A percentile compares a stretch with the other conserved stretches of the same genome.
phyloP scores from a whole-genome alignment of 2,113 vertebrate genomes.

The Excalfactoria chinensis region DNA sequence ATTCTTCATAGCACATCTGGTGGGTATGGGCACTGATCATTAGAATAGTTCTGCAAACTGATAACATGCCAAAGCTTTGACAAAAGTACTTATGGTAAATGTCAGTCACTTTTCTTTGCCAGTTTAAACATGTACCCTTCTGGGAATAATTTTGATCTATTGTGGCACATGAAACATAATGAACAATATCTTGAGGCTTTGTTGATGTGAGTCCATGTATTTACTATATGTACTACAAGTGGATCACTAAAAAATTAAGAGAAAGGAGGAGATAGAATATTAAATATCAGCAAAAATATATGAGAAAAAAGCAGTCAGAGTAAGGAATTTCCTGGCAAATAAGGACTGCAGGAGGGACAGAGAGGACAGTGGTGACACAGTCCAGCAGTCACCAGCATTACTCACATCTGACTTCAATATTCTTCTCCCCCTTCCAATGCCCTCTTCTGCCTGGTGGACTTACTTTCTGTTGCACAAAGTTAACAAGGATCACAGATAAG shows the following conservation, averaged over 20 bases:
- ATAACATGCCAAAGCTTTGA: slow-evolving; percentile 47
- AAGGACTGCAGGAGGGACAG: not conserved
- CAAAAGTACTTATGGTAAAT: slow-evolving; percentile 65
- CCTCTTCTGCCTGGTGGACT: not conserved
- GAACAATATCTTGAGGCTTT: slow-evolving; percentile 51
- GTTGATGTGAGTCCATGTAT: not conserved
- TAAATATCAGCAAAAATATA: not conserved
- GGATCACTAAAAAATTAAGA: not conserved
- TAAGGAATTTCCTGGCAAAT: not conserved
- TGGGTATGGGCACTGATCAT: slow-evolving; percentile 10
- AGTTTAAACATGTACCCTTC: slow-evolving; percentile 43
- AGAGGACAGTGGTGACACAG: not conserved
- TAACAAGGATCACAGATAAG: not conserved
- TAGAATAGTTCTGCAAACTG: slow-evolving; percentile 46
- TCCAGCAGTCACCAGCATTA: not conserved
- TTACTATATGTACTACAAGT: not conserved
- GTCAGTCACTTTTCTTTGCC: slow-evolving; percentile 42
- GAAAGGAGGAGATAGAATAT: not conserved
- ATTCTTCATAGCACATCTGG: slow-evolving; percentile 43
- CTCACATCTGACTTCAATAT: not conserved
- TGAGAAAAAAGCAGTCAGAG: not conserved
- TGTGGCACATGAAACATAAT: slow-evolving; percentile 40
- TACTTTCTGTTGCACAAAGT: not conserved
- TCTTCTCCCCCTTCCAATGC: not conserved
- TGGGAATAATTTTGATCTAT: slow-evolving; percentile 41